Evolutionary conservation across 1,140 invertebrate species (phyloP), one percentile per base, ranked within the genome.

Genomic region (Scaptomyza montana): DNA sequence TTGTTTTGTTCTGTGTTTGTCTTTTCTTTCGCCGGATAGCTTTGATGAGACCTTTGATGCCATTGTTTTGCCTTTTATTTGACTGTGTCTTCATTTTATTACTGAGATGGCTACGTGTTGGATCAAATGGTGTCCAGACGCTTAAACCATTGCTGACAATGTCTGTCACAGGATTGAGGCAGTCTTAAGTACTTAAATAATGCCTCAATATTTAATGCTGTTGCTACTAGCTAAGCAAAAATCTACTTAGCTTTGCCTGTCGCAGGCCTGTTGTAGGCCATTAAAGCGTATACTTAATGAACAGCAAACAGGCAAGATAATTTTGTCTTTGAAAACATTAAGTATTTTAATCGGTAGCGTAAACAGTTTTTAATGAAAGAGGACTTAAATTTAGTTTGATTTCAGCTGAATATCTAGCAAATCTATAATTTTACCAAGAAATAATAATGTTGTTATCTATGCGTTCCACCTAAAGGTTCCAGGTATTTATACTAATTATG

Each of bases 41-140:
- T 64, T 16, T 64, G 41, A 64, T 64, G 55, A 12, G 49, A 55
- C 28, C 39, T 36, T 33, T 30, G 28, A 28, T 39, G 43, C 50
- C 50, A 55, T 47, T 55, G 50, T 62, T 68, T 49, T 28, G 56
- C 13, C 45, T 73, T 73, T 68, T 61, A 61, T 73, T 49, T 43
- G 33, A 13, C 10, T 47, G 28, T 39, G 12, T 13, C 19, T 51
- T 19, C 45, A 36, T 28, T 51, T 59, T 13, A 41, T 12, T 33
- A 12, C 59, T 5, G 39, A 25, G 30, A 33, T 13, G 21, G 25
- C 10, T 49, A 62, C 47, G 64, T 59, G 67, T 59, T 28, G 12
- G 36, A 12, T 36, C 53, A 6, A 10, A 16, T 25, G 5, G n/a
- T 7, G 21, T 25, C 8, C 16, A 19, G 30, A 33, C 5, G 21